phyloP scores from a whole-genome alignment of 2,888 invertebrate genomes.

The Caenorhabditis angaria region DNA sequence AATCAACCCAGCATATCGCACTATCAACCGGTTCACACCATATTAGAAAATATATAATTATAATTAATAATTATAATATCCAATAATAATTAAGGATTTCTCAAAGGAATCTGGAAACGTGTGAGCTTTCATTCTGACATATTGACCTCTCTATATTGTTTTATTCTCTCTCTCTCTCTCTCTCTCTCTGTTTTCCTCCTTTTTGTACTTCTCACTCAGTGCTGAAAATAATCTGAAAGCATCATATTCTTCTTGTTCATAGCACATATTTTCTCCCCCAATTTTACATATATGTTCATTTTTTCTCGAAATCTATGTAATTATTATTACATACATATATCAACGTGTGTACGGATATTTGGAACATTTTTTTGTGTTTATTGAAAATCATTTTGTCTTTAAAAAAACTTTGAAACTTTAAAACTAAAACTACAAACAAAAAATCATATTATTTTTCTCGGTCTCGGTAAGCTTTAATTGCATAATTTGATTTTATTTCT shows the following conservation, averaged over 20 bases:
- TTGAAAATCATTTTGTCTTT: not conserved
- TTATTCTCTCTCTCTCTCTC: not conserved
- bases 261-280: not conserved
- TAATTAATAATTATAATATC: not conserved
- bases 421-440: not conserved
- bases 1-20: slow-evolving; percentile 46
- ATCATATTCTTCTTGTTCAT: not conserved
- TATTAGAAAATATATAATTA: slow-evolving; percentile 34
- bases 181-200: slow-evolving; percentile 10
- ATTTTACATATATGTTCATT: not conserved
- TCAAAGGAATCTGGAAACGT: not conserved
- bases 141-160: not conserved
- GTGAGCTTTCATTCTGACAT: slow-evolving; percentile 8
- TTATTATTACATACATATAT: not conserved
- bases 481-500: slow-evolving; percentile 7
- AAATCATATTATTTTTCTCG: not conserved
- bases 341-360: not conserved
- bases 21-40: slow-evolving; percentile 58
- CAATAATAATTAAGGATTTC: not conserved
- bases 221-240: not conserved
- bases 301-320: not conserved
- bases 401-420: too few species aligned
- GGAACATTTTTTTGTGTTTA: not conserved
- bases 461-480: slow-evolving; percentile 2
- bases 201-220: not conserved